These are phyloP conservation scores for Pteropus alecto DNA, from an alignment of 2,113 vertebrate genomes.

Conservation along the genomic window DNA sequence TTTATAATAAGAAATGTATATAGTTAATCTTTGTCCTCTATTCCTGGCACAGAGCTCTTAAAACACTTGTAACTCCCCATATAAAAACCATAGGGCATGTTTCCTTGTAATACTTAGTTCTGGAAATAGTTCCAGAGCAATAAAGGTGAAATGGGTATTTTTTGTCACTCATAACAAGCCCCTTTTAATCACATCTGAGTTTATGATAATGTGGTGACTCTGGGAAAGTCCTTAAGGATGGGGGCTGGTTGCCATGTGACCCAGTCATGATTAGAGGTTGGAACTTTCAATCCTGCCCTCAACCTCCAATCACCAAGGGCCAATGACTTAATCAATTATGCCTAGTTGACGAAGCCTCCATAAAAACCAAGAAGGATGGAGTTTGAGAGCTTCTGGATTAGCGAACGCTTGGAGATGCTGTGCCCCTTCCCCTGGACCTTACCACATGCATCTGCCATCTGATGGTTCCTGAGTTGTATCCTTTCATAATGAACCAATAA, in stretches of 20 bases:
- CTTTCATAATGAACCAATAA: neutral
- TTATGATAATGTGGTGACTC: neutral
- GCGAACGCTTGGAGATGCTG: neutral
- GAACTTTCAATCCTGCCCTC: neutral
- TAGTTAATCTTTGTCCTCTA: neutral
- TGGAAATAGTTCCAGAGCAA: neutral
- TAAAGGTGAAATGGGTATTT: neutral
- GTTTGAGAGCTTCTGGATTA: neutral
- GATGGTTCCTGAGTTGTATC: neutral
- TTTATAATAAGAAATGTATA: neutral
- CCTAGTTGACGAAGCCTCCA: neutral
- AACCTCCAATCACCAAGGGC: neutral
- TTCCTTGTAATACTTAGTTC: neutral
- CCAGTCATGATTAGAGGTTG: neutral
- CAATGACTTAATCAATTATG: neutral
- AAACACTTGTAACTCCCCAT: neutral
- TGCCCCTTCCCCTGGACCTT: neutral
- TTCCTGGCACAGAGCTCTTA: neutral
- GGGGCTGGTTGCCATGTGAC: neutral
- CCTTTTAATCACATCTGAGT: neutral
- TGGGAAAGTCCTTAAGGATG: neutral
- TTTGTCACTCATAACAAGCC: neutral
- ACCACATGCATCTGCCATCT: neutral
- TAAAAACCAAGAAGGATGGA: neutral
- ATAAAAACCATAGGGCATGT: neutral